Evolutionary conservation across 2,888 invertebrate genomes (phyloP), one percentile per base, ranked within the genome.

Genomic region (Parapristionchus giblindavisi): DNA sequence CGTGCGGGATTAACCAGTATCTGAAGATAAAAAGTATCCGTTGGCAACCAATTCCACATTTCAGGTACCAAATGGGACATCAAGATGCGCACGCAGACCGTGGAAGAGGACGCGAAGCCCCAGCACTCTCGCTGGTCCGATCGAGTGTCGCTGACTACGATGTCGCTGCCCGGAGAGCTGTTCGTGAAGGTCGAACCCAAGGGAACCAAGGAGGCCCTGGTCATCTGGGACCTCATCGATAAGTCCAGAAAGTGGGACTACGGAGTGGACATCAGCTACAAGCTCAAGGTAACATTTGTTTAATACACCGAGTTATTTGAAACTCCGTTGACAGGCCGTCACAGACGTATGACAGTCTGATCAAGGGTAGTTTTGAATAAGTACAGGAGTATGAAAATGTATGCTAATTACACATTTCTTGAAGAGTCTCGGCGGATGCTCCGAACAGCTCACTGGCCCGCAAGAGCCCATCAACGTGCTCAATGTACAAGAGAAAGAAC

Each of bases 211-310:
- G 81, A 80, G 32, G 87, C 84, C 24, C 79, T 84, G 32, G 82
- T 87, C 40, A 81, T 80, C 29, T 88, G 88, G 88, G 85, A 87
- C 51, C 78, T 88, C 34, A 83, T 85, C 27, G 85, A 84, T 54
- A 85, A 83, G 76, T 75, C 63, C 2, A 79, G 82, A 58, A 85
- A 85, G 72, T 88, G 87, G 87, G 81, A 85, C 77, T 88, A 88
- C 77, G 88, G 88, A 70, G 88, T 88, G 14, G 88, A 88, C 77
- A 85, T 88, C 74, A 81, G 82, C 40, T 88, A 88, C 79, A 75
- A 76, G 36, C 80, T 88, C 34, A 81, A 81, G 56, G 61, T 61
- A 36, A 36, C 5, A 8, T 14, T 14, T 48, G 11, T 48, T 11
- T 17, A 48, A 14, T 48, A 48, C 11, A 21, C 11, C 48, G 21